These are phyloP conservation scores for Sparus aurata DNA, from an alignment of 2,797 vertebrate species.

Conservation along the genomic window DNA sequence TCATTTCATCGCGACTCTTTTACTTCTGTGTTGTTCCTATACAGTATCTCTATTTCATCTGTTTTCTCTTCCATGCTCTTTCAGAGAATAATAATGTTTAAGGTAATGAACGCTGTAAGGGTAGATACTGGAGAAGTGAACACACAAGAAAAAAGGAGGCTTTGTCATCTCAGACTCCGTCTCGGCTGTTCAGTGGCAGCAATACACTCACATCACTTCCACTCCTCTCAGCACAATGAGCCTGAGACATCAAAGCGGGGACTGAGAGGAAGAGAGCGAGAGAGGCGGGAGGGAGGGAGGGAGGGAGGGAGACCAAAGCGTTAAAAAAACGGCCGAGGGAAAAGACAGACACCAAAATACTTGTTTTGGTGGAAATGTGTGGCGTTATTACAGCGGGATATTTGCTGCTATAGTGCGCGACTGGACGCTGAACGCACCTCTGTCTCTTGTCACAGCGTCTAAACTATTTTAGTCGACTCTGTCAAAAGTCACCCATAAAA, in stretches of 20 bases:
- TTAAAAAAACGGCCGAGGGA: slow-evolving; percentile 13
- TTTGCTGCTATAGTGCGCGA: slow-evolving; percentile 22
- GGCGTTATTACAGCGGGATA: slow-evolving; percentile 43
- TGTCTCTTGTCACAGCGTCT: slow-evolving; percentile 2
- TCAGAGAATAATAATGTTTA: slow-evolving; percentile 61
- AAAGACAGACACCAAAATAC: slow-evolving; percentile 42
- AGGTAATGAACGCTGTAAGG: slow-evolving; percentile 67
- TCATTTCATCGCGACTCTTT: slow-evolving; percentile 44
- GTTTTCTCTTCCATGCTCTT: slow-evolving; percentile 38
- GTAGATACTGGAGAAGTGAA: slow-evolving; percentile 42
- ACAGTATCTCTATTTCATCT: slow-evolving; percentile 41
- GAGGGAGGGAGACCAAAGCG: slow-evolving; percentile 39
- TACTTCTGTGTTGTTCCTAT: slow-evolving; percentile 13
- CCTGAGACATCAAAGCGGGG: slow-evolving; percentile 75
- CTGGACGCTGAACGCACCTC: slow-evolving; percentile 8
- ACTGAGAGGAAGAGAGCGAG: slow-evolving; percentile 43
- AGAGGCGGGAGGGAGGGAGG: slow-evolving; percentile 1
- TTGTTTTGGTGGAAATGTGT: slow-evolving; percentile 47
- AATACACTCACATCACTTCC: slow-evolving; percentile 63
- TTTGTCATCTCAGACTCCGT: slow-evolving; percentile 64
- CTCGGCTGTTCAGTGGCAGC: slow-evolving; percentile 64
- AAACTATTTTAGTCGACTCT: slow-evolving; percentile 32
- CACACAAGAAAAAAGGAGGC: slow-evolving; percentile 59
- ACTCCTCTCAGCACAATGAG: slow-evolving; percentile 72
- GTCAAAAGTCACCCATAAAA: slow-evolving; percentile 26